phyloP scores from a whole-genome alignment of 2,113 vertebrate genomes.

The Clarias macrocephalus region DNA sequence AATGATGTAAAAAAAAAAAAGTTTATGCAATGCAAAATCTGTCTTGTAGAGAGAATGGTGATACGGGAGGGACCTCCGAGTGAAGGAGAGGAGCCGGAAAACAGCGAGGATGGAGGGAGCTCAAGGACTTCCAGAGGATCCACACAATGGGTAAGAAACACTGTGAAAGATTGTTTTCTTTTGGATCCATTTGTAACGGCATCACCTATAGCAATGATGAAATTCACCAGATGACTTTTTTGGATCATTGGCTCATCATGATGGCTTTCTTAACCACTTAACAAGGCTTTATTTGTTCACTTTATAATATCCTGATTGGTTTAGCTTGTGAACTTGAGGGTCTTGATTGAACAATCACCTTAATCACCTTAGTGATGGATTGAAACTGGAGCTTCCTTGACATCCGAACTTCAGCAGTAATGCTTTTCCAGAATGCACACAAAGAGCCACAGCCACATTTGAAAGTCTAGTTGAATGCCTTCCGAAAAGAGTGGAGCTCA shows the following conservation, averaged over 20 bases:
- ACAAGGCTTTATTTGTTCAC: neutral
- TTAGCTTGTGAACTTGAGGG: neutral
- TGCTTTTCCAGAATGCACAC: neutral
- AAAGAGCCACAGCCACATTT: neutral
- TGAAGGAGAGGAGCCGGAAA: conserved; percentile 2
- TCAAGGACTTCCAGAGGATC: conserved; percentile 28
- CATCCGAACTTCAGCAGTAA: neutral
- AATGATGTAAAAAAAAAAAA: neutral
- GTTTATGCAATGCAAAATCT: neutral
- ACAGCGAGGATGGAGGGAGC: conserved; percentile 11
- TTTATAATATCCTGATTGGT: neutral
- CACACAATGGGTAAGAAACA: conserved; percentile 33
- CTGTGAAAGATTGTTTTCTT: too few species aligned
- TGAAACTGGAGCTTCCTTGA: neutral
- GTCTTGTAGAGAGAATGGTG: conserved; percentile 14
- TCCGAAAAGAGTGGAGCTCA: neutral
- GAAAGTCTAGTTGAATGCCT: neutral
- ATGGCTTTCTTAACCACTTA: neutral
- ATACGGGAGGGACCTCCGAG: conserved; percentile 33
- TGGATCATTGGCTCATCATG: neutral
- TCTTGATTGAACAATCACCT: too few species aligned
- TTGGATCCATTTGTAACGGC: too few species aligned
- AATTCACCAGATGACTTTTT: neutral
- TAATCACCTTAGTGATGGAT: neutral
- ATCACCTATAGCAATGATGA: too few species aligned